These are phyloP conservation scores for Cataglyphis altisquamis DNA, from an alignment of 2,888 invertebrate species.

Conservation along the genomic window DNA sequence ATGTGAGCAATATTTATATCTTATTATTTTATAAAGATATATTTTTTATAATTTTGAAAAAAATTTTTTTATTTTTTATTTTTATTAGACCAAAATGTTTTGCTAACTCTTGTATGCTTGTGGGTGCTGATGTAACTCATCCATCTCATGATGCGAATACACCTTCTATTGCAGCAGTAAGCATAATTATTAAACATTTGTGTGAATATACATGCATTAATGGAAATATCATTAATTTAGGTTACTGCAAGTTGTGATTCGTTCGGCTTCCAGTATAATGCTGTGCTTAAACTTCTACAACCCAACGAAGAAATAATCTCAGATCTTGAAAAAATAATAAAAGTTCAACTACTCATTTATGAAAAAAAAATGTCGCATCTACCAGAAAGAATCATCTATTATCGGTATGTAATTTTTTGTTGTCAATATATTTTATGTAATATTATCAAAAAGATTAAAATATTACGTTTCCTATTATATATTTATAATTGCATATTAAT, in stretches of 20 bases:
- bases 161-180: slow-evolving; percentile 88
- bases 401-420: slow-evolving; percentile 81
- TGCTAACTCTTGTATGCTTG: slow-evolving; percentile 88
- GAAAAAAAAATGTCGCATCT: slow-evolving; percentile 85
- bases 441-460: not conserved
- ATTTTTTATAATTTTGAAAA: not conserved
- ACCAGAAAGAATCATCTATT: slow-evolving; percentile 91
- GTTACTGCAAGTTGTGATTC: slow-evolving; percentile 92
- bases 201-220: not conserved
- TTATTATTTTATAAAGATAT: not conserved
- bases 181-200: slow-evolving; percentile 53
- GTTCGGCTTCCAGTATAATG: slow-evolving; percentile 90
- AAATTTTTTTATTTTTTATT: not conserved
- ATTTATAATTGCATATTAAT: not conserved
- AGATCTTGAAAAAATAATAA: slow-evolving; percentile 90
- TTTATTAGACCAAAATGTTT: slow-evolving; percentile 58
- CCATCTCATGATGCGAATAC: slow-evolving; percentile 91
- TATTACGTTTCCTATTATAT: not conserved
- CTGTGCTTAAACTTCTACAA: slow-evolving; percentile 92
- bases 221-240: slow-evolving; percentile 76
- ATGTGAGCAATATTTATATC: slow-evolving; percentile 24
- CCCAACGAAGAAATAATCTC: slow-evolving; percentile 92
- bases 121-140: slow-evolving; percentile 98
- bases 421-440: not conserved
- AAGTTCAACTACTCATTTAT: slow-evolving; percentile 90